A percentile compares a stretch with the other conserved stretches of the same genome.
These are phyloP conservation scores for Callitettix versicolor DNA, from an alignment of 1,140 invertebrate species.

Conservation along the genomic window DNA sequence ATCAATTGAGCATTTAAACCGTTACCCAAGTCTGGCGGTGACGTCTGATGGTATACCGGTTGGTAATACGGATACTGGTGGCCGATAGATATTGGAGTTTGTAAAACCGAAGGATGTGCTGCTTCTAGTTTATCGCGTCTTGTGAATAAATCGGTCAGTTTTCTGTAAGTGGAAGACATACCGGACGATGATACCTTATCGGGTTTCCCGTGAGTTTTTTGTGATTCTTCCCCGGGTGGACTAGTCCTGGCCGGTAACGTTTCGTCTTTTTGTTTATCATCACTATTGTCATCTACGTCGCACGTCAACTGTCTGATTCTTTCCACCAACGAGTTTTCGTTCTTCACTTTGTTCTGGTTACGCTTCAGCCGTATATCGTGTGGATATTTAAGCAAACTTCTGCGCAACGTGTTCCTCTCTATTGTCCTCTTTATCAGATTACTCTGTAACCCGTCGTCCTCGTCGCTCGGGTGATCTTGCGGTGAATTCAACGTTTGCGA, in stretches of 20 bases:
- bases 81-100: constrained; percentile 20
- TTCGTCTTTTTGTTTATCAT: constrained; percentile 18
- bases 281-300: constrained; percentile 56
- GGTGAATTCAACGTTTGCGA: constrained; percentile 31
- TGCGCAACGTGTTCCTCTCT: constrained; percentile 57
- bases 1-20: constrained; percentile 30
- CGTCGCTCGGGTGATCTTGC: constrained; percentile 23
- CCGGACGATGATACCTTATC: constrained; percentile 25
- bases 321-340: constrained; percentile 59
- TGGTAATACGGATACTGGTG: constrained; percentile 25
- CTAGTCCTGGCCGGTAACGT: constrained; percentile 29
- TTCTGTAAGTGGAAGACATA: constrained; percentile 49
- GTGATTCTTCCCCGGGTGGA: constrained; percentile 40
- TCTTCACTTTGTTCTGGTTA: constrained; percentile 40
- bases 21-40: constrained; percentile 44
- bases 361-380: constrained; percentile 30
- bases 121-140: constrained; percentile 33
- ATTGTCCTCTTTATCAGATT: constrained; percentile 42
- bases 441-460: constrained; percentile 23
- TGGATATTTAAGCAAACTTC: constrained; percentile 54
- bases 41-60: constrained; percentile 19
- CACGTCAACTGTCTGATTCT: constrained; percentile 70
- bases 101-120: constrained; percentile 7
- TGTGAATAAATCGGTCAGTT: constrained; percentile 53
- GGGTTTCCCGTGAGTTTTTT: constrained; percentile 15